These are phyloP conservation scores for Macaria notata DNA, from an alignment of 2,888 invertebrate species.

Conservation along the genomic window DNA sequence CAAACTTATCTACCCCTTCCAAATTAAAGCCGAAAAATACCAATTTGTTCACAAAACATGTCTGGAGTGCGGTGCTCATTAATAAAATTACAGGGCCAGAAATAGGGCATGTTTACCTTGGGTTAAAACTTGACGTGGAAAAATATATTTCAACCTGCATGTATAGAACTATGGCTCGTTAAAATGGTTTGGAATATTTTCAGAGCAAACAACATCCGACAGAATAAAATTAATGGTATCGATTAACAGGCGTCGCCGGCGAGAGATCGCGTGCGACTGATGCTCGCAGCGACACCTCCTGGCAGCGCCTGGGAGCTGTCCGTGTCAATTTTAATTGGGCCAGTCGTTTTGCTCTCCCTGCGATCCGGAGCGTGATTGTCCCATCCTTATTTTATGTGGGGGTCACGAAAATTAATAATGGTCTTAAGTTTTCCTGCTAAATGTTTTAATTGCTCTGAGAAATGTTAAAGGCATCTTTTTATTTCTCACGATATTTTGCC, in stretches of 20 bases:
- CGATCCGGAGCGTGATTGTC: slow-evolving; percentile 65
- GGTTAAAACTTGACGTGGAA: slow-evolving; percentile 22
- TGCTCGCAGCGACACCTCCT: slow-evolving; percentile 61
- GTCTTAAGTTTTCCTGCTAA: slow-evolving; percentile 19
- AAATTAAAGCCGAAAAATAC: slow-evolving; percentile 40
- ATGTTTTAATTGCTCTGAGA: slow-evolving; percentile 23
- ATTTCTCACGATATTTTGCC: not conserved
- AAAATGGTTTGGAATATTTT: slow-evolving; percentile 62
- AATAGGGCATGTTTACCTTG: slow-evolving; percentile 27
- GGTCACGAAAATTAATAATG: slow-evolving; percentile 60
- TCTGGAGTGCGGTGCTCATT: slow-evolving; percentile 32
- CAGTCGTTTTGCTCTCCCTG: slow-evolving; percentile 65
- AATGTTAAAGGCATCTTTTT: slow-evolving; percentile 16
- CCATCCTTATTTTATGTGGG: slow-evolving; percentile 67
- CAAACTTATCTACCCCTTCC: slow-evolving; percentile 70
- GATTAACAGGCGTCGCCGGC: slow-evolving; percentile 65
- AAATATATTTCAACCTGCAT: slow-evolving; percentile 11
- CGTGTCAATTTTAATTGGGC: slow-evolving; percentile 80
- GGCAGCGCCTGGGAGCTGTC: slow-evolving; percentile 56
- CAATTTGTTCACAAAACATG: slow-evolving; percentile 21
- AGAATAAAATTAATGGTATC: slow-evolving; percentile 76
- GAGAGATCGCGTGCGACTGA: slow-evolving; percentile 76
- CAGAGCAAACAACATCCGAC: slow-evolving; percentile 62
- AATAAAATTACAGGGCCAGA: slow-evolving; percentile 31
- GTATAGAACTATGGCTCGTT: slow-evolving; percentile 43